phyloP scores from a whole-genome alignment of 1,140 invertebrate genomes.

The Atta cephalotes region DNA sequence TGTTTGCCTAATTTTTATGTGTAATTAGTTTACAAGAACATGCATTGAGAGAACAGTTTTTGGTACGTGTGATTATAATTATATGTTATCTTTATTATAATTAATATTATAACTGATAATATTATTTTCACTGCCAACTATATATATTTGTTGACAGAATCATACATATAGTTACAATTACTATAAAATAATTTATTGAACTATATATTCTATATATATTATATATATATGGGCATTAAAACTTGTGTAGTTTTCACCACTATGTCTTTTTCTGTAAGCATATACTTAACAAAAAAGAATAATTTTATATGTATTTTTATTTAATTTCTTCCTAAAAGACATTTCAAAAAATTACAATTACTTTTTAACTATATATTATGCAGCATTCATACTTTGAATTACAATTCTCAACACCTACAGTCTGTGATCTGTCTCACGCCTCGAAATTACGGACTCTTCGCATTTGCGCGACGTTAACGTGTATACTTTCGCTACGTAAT shows the following conservation, averaged over 20 bases:
- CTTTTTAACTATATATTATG: not conserved
- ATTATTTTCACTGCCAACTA: too few relatives aligned
- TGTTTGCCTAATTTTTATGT: not conserved
- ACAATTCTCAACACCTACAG: not conserved
- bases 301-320: not conserved
- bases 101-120: too few relatives aligned
- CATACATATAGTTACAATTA: too few relatives aligned
- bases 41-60: not conserved
- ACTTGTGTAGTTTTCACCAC: too few relatives aligned
- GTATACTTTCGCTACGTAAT: slow-evolving; percentile 24
- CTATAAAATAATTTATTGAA: too few relatives aligned
- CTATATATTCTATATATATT: too few relatives aligned
- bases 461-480: slow-evolving; percentile 3
- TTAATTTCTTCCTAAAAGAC: not conserved
- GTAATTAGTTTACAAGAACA: not conserved
- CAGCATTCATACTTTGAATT: not conserved
- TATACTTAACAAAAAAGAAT: too few relatives aligned
- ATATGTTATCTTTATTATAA: too few relatives aligned
- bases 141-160: too few relatives aligned
- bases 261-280: too few relatives aligned
- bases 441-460: slow-evolving; percentile 25
- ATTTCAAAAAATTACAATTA: not conserved
- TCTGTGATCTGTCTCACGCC: not conserved
- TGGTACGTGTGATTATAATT: too few relatives aligned
- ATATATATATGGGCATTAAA: too few relatives aligned